phyloP scores from a whole-genome alignment of 2,797 vertebrate genomes.

The Hydrolagus colliei region DNA sequence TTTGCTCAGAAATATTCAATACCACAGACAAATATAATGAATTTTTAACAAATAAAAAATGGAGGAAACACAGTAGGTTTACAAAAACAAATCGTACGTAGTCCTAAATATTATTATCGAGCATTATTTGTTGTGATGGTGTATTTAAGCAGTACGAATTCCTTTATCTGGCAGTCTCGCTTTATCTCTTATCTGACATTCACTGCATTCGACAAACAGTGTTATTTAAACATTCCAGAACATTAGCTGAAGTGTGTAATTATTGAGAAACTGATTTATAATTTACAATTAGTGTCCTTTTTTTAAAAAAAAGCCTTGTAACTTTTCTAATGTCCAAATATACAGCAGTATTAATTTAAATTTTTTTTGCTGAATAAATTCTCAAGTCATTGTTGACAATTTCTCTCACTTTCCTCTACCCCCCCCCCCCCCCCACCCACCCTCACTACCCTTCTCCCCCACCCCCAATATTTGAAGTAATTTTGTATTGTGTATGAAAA shows the following conservation, averaged over 20 bases:
- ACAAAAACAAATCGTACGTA: neutral
- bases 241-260: constrained; percentile 14
- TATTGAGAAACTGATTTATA: constrained; percentile 9
- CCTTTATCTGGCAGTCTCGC: neutral
- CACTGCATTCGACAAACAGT: constrained; percentile 30
- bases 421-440: too few species aligned
- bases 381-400: constrained; percentile 16
- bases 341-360: constrained; percentile 37
- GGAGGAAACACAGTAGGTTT: neutral
- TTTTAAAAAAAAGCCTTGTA: constrained; percentile 14
- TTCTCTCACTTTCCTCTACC: neutral
- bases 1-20: too few species aligned
- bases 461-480: constrained; percentile 27
- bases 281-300: constrained; percentile 35
- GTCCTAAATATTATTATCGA: neutral
- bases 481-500: constrained; percentile 29
- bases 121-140: neutral
- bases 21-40: too few species aligned
- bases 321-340: constrained; percentile 23
- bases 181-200: constrained; percentile 45
- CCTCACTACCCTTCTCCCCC: too few species aligned
- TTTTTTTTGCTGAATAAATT: constrained; percentile 27
- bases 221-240: constrained; percentile 31
- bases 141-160: neutral
- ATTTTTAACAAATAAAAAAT: neutral